Percentiles rank a stretch among this genome's conserved stretches.
Conservation (phyloP, 2,888 invertebrate genomes). For the Didymodactylos carnosus region DNA sequence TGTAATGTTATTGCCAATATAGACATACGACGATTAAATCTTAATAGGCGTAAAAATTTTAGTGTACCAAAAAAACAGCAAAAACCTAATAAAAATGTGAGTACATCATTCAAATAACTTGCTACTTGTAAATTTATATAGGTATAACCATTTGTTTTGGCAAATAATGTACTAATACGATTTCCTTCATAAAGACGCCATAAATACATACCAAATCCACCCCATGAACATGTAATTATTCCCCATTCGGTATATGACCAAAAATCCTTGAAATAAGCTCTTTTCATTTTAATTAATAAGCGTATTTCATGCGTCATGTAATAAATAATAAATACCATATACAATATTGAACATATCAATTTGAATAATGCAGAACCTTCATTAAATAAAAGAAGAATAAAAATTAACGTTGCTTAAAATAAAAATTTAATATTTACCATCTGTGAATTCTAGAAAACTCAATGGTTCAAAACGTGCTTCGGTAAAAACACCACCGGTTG, state of each 20-base stretch:
- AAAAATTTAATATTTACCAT: background rate
- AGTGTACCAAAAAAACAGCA: slow-evolving; percentile 38
- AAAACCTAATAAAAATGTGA: slow-evolving; percentile 35
- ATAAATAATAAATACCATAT: background rate
- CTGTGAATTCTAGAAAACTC: background rate
- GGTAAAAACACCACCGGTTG: slow-evolving; percentile 5
- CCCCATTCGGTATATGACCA: slow-evolving; percentile 1
- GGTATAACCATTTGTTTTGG: background rate
- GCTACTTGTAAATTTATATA: background rate
- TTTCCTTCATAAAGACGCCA: background rate
- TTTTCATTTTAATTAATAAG: background rate
- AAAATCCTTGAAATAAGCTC: background rate
- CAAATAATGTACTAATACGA: background rate
- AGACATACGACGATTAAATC: slow-evolving; percentile 34
- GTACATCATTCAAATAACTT: slow-evolving; percentile 18
- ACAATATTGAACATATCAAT: background rate
- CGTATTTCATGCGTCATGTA: background rate
- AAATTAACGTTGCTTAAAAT: background rate
- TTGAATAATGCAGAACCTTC: background rate
- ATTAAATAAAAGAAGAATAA: background rate
- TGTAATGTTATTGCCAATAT: slow-evolving; percentile 23
- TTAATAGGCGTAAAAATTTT: slow-evolving; percentile 37
- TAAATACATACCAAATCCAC: background rate
- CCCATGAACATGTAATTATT: background rate
- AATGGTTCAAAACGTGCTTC: background rate